Conservation (phyloP, 2,113 vertebrate species). For the Phaethon lepturus region DNA sequence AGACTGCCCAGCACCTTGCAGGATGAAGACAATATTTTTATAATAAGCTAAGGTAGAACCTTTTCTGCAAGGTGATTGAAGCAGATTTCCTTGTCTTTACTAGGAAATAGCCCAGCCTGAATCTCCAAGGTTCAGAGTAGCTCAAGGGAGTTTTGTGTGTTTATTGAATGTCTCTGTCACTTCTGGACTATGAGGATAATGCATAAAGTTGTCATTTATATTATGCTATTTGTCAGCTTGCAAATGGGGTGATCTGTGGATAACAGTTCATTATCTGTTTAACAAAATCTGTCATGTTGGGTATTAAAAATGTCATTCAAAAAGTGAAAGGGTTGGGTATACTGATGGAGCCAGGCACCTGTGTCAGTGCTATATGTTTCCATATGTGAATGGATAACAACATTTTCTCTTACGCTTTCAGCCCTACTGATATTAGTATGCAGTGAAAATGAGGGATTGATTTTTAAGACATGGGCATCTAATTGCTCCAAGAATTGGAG, state of each 20-base stretch:
- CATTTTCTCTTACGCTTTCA: background rate
- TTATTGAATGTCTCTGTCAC: background rate
- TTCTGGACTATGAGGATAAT: background rate
- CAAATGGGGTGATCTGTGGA: background rate
- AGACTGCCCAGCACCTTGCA: constrained; percentile 6
- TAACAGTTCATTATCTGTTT: constrained; percentile 9
- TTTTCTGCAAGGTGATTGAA: background rate
- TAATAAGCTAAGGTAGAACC: background rate
- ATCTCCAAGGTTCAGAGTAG: background rate
- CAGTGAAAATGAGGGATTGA: background rate
- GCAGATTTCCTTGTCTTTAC: background rate
- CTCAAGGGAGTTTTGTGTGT: background rate
- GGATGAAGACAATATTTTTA: background rate
- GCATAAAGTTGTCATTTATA: constrained; percentile 26
- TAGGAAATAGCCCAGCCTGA: background rate
- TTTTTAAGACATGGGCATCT: background rate
- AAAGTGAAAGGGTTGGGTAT: background rate
- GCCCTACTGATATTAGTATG: background rate
- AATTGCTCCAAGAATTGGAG: background rate
- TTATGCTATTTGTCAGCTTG: constrained; percentile 2
- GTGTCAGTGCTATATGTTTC: background rate
- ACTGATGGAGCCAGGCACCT: background rate
- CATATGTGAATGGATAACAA: background rate
- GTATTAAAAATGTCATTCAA: background rate
- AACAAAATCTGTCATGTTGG: background rate